Percentiles rank a stretch among this genome's conserved stretches.
Evolutionary conservation across 2,113 vertebrate species (phyloP).

Genomic region (Nannobrachium achirus): DNA sequence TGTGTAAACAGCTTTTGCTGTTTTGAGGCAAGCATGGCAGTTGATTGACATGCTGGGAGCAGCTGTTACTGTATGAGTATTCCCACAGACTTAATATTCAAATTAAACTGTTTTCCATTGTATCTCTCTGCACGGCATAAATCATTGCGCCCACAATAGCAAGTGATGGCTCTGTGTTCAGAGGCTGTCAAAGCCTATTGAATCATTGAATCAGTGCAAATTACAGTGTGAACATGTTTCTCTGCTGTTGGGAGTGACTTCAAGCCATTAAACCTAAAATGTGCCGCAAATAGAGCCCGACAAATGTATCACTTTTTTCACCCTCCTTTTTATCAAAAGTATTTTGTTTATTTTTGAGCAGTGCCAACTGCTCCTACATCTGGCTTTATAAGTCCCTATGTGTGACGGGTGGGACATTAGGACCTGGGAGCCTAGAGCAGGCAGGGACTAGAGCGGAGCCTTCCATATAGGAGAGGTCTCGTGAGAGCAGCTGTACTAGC

Average conservation of each 20-base stretch:
- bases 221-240: background rate
- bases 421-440: too few relatives aligned
- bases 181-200: background rate
- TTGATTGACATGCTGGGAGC: conserved; percentile 53
- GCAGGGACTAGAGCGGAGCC: too few relatives aligned
- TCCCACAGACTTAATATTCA: conserved; percentile 43
- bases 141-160: background rate
- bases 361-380: too few relatives aligned
- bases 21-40: conserved; percentile 40
- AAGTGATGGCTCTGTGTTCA: background rate
- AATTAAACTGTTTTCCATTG: conserved; percentile 15
- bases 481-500: too few relatives aligned
- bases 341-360: too few relatives aligned
- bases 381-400: too few relatives aligned
- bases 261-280: background rate
- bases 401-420: too few relatives aligned
- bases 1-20: conserved; percentile 54
- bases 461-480: too few relatives aligned
- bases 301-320: too few relatives aligned
- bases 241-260: background rate
- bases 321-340: too few relatives aligned
- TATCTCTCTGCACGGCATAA: conserved; percentile 11
- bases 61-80: conserved; percentile 39
- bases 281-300: background rate
- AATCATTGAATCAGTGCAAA: conserved; percentile 1